These are phyloP conservation scores for Cottus gobio DNA, from an alignment of 2,113 vertebrate species.

Conservation along the genomic window DNA sequence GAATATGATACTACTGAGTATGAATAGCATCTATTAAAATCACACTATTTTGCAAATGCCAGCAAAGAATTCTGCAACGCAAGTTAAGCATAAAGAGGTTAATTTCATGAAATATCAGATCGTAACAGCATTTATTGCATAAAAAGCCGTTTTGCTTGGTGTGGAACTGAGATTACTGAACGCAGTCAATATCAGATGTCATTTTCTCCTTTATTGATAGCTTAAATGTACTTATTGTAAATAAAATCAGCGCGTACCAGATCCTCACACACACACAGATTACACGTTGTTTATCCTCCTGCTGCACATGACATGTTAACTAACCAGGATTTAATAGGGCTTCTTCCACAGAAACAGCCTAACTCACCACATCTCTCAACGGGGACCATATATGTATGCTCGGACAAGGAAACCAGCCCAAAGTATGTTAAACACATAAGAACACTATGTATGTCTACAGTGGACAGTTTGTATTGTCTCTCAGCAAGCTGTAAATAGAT, in stretches of 20 bases:
- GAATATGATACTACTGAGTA: constrained; percentile 13
- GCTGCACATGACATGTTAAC: constrained; percentile 54
- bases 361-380: constrained; percentile 54
- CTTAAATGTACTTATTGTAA: constrained; percentile 62
- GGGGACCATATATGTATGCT: constrained; percentile 64
- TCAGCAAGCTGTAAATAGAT: constrained; percentile 74
- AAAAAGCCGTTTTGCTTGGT: constrained; percentile 27
- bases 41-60: constrained; percentile 52
- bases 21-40: constrained; percentile 43
- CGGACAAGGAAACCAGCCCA: constrained; percentile 62
- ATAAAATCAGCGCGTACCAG: constrained; percentile 56
- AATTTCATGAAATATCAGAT: constrained; percentile 44
- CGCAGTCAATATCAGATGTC: constrained; percentile 64
- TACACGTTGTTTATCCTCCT: constrained; percentile 57
- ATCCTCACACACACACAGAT: constrained; percentile 19
- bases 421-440: constrained; percentile 62
- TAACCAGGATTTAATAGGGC: constrained; percentile 63
- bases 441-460: constrained; percentile 54
- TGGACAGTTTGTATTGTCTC: constrained; percentile 55
- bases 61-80: constrained; percentile 45
- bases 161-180: constrained; percentile 49
- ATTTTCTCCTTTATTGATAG: constrained; percentile 60
- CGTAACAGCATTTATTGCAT: constrained; percentile 51
- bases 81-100: constrained; percentile 44
- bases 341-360: constrained; percentile 53